phyloP scores from a whole-genome alignment of 1,140 invertebrate genomes.

The Drosophila yakuba region DNA sequence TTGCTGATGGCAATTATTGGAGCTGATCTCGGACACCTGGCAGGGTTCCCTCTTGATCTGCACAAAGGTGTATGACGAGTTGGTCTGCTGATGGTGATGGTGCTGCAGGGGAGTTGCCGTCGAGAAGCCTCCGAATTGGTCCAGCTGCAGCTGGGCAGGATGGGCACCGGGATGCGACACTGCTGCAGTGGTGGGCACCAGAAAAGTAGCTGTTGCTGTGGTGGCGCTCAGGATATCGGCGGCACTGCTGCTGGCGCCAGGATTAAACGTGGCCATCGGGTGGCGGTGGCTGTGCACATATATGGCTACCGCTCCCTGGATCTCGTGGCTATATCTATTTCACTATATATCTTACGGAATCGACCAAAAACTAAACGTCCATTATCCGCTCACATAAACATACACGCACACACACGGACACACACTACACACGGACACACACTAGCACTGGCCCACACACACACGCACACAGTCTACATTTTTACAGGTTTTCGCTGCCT shows the following conservation, averaged over 20 bases:
- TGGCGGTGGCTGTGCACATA: conserved; percentile 15
- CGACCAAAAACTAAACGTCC: conserved; percentile 57
- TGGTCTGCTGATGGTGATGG: conserved; percentile 73
- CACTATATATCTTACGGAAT: conserved; percentile 47
- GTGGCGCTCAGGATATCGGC: conserved; percentile 72
- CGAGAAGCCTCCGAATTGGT: conserved; percentile 52
- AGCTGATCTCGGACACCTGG: conserved; percentile 89
- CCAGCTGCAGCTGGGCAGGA: conserved; percentile 38
- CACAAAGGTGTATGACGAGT: conserved; percentile 83
- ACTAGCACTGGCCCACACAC: conserved; percentile 36
- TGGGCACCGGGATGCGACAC: conserved; percentile 40
- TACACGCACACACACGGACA: conserved; percentile 48
- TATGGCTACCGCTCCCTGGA: background rate
- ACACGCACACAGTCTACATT: conserved; percentile 74
- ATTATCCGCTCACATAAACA: conserved; percentile 57
- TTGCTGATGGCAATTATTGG: conserved; percentile 85
- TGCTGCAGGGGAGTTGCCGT: conserved; percentile 52
- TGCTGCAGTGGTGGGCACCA: conserved; percentile 59
- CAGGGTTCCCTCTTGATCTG: conserved; percentile 88
- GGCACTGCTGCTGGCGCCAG: conserved; percentile 56
- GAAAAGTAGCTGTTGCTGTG: conserved; percentile 61
- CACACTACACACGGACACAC: conserved; percentile 48
- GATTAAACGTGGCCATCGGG: conserved; percentile 75
- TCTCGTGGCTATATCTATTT: conserved; percentile 40
- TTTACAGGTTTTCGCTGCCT: conserved; percentile 72